Evolutionary conservation across 1,140 invertebrate species (phyloP).

Genomic region (Hormaphis cornu): DNA sequence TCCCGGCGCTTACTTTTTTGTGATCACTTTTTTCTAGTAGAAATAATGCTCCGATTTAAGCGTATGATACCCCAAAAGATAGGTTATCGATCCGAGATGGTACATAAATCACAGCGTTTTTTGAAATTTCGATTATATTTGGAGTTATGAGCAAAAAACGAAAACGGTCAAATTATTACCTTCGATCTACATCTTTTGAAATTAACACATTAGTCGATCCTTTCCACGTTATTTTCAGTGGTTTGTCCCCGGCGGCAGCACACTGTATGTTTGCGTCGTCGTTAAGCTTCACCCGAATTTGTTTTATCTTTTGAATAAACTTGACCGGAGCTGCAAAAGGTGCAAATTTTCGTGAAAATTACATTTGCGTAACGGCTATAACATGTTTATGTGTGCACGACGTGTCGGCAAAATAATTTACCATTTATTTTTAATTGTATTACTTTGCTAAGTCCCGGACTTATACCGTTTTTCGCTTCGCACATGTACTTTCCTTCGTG

Average conservation of each 20-base stretch:
- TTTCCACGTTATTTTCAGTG: constrained; percentile 74
- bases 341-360: no score
- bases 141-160: no score
- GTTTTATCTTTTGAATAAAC: constrained; percentile 68
- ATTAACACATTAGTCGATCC: constrained; percentile 45
- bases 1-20: no score
- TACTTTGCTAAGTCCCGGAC: constrained; percentile 75
- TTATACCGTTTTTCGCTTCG: constrained; percentile 83
- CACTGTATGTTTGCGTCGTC: constrained; percentile 73
- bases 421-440: constrained; percentile 79
- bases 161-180: constrained; percentile 41
- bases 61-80: no score
- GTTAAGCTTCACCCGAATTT: constrained; percentile 60
- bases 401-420: no score
- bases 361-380: no score
- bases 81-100: no score
- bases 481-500: constrained; percentile 86
- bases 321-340: constrained; percentile 62
- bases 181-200: constrained; percentile 55
- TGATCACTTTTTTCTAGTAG: no score
- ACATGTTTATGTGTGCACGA: no score
- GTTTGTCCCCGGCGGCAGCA: constrained; percentile 78
- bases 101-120: no score
- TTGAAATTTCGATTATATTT: no score
- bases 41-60: no score